A percentile compares a stretch with the other conserved stretches of the same genome.
phyloP scores from a whole-genome alignment of 2,113 vertebrate species.

The Craseonycteris thonglongyai region DNA sequence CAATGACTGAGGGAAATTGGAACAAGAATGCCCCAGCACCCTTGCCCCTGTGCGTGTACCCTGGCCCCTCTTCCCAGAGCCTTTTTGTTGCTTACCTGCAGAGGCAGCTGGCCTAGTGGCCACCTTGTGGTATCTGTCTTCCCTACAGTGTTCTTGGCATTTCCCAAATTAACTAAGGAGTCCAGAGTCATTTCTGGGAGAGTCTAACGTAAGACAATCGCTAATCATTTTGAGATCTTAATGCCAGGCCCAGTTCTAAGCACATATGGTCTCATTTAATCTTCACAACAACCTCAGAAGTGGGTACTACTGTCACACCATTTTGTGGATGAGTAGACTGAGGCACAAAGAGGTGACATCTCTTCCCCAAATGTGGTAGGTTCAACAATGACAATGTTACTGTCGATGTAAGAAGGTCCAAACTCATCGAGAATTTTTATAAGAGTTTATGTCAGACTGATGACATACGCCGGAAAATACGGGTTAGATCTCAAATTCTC shows the following conservation, averaged over 20 bases:
- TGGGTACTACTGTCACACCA: not conserved
- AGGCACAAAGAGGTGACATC: not conserved
- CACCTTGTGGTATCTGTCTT: not conserved
- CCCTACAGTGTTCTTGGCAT: not conserved
- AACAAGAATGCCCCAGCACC: not conserved
- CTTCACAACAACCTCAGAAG: not conserved
- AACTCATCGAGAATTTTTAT: too few relatives aligned
- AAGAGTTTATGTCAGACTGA: too few relatives aligned
- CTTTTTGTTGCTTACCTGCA: too few relatives aligned
- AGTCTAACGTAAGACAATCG: not conserved
- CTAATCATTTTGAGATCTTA: not conserved
- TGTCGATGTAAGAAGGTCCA: too few relatives aligned
- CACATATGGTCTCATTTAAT: not conserved
- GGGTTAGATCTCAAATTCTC: too few relatives aligned
- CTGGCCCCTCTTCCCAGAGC: not conserved
- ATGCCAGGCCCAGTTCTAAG: not conserved
- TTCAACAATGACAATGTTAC: not conserved
- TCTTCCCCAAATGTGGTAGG: not conserved
- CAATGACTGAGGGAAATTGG: not conserved
- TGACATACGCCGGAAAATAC: too few relatives aligned
- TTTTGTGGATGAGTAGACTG: not conserved
- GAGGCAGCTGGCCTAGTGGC: not conserved
- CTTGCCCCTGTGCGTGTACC: not conserved
- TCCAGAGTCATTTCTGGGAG: not conserved
- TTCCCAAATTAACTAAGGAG: not conserved